A percentile compares a stretch with the other conserved stretches of the same genome.
These are phyloP conservation scores for Lepidonotus clava DNA, from an alignment of 2,888 invertebrate genomes.

Conservation along the genomic window DNA sequence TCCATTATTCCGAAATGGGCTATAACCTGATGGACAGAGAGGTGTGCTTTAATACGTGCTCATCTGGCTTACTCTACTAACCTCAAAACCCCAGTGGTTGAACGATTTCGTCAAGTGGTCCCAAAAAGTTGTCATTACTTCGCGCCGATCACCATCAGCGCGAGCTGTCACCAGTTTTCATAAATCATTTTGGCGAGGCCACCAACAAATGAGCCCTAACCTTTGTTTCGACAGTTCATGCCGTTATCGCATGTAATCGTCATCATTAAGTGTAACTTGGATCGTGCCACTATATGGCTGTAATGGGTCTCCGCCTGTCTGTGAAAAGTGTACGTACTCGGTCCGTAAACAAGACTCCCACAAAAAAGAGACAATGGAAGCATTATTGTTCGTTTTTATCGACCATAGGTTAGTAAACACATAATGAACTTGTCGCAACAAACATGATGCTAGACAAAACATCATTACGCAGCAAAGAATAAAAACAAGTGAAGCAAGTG, in stretches of 20 bases:
- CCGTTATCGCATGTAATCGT: background rate
- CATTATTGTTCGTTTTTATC: too few species aligned
- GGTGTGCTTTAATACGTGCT: background rate
- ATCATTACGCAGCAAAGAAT: too few species aligned
- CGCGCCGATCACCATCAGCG: background rate
- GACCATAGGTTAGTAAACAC: too few species aligned
- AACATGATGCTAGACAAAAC: too few species aligned
- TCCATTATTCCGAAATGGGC: too few species aligned
- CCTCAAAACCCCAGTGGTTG: background rate
- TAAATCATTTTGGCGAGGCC: background rate
- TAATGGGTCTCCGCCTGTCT: too few species aligned
- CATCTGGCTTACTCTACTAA: background rate
- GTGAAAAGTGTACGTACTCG: too few species aligned
- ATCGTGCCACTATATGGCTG: background rate
- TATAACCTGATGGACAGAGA: background rate
- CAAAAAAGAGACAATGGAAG: too few species aligned
- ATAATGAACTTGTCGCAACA: too few species aligned
- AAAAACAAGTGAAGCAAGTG: too few species aligned
- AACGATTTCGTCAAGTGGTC: background rate
- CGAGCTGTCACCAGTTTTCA: background rate
- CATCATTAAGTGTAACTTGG: background rate
- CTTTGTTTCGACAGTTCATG: conserved; percentile 11
- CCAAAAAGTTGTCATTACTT: background rate
- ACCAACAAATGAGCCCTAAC: background rate
- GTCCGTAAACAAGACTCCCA: too few species aligned